Conservation (phyloP, 2,797 vertebrate genomes). For the Oreortyx pictus region DNA sequence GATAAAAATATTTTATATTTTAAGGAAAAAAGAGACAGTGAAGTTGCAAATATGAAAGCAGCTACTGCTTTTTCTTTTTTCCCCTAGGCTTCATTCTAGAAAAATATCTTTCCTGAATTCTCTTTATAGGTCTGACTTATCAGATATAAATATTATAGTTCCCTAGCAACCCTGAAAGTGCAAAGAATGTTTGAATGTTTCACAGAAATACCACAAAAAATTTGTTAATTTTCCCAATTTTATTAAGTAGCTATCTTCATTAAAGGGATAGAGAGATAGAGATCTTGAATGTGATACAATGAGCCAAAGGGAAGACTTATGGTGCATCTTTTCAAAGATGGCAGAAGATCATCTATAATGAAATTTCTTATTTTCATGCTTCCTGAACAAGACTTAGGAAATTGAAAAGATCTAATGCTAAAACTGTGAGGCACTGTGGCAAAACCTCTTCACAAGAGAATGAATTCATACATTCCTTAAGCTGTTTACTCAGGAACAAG, state of each 20-base stretch:
- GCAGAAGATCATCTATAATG: neutral
- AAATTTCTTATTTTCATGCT: neutral
- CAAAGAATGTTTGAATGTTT: neutral
- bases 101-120: neutral
- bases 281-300: neutral
- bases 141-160: neutral
- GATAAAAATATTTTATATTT: neutral
- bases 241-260: slow-evolving; percentile 14
- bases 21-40: neutral
- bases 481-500: neutral
- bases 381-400: neutral
- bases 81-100: neutral
- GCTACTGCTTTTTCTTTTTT: neutral
- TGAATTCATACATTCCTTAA: neutral
- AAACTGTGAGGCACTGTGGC: neutral
- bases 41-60: neutral
- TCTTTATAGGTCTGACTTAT: neutral
- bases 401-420: neutral
- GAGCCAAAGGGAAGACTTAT: neutral
- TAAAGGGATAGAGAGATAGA: neutral
- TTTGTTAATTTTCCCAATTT: slow-evolving; percentile 37
- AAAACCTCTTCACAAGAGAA: neutral
- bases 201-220: neutral
- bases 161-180: neutral
- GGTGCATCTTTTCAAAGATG: neutral